Evolutionary conservation across 2,888 invertebrate genomes (phyloP), one percentile per base, ranked within the genome.

Genomic region (Parascotia fuliginaria): DNA sequence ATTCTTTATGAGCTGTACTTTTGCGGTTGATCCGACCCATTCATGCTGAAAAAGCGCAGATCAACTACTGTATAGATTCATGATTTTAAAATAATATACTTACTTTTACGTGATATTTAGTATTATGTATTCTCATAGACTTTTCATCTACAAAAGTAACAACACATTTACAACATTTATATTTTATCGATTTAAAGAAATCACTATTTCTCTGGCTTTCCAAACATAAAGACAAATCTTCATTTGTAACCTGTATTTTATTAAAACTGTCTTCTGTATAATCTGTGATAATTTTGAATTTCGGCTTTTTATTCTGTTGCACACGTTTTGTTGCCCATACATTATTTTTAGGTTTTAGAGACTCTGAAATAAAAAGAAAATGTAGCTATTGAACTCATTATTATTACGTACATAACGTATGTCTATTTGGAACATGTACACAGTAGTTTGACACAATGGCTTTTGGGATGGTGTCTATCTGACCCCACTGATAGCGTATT

Each of bases 311-410:
- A 47, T 77, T 79, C 9, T 64, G 60, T 11, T 60, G 12, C 0
- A 70, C 71, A 9, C 62, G 55, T 52, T 72, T 68, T 11, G 44
- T 49, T 0, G 75, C 75, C 81, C 80, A 81, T 1, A 68, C 65
- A 38, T 67, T 79, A 2, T 12, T 60, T 37, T 55, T 67, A 0
- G 33, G 2, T 0, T 46, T 68, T 3, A 31, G 48, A 0, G 19
- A 1, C 32, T 48, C 37, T 14, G 6, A 22, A 31, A 39, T 33
- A 5, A n/a, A n/a, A n/a, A n/a, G n/a, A n/a, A n/a, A n/a, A n/a
- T n/a, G n/a, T n/a, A n/a, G n/a, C n/a, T n/a, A n/a, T n/a, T n/a
- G n/a, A n/a, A n/a, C n/a, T n/a, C n/a, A n/a, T n/a, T n/a, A n/a
- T n/a, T n/a, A n/a, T n/a, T n/a, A n/a, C n/a, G n/a, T n/a, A n/a